Evolutionary conservation across 2,797 vertebrate genomes (phyloP), one percentile per base, ranked within the genome.

Genomic region (Sparidentex hasta): DNA sequence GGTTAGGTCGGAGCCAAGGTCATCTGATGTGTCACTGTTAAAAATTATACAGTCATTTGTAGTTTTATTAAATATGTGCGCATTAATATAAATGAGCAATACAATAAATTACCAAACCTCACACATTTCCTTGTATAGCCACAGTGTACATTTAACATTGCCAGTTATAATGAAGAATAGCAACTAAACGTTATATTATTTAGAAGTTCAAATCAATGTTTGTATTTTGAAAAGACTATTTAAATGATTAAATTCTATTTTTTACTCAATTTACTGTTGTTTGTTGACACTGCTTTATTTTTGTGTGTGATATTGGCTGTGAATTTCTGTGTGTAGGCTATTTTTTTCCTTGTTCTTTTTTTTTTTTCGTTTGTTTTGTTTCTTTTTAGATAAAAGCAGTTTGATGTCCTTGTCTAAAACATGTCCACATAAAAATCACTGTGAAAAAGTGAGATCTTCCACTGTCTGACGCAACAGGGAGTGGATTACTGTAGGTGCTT

Each of bases 221-320:
- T 96, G 94, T 96, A 96, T 95, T 96, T 94, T 92, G 92, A 95
- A 95, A 93, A 93, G 92, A 94, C 92, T 95, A 95, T 95, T 96
- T 96, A 96, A 96, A 95, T 95, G 91, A 96, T 95, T 95, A 95
- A 96, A 96, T 95, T 95, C 94, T 96, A 96, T 96, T 96, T 96
- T 96, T 96, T 96, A 96, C 95, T 95, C 93, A 93, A 95, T 95
- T 95, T 95, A 93, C 90, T 91, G 93, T 95, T 92, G 93, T 95
- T 95, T 94, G 93, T 95, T 95, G 94, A 95, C 94, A 95, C 93
- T 91, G 90, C 86, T 95, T 94, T 94, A 88, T 92, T 91, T 91
- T 91, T 92, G 86, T 94, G 91, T 91, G 93, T 90, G 92, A 90
- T 93, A 89, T 88, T 94, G 87, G 94, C 91, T 94, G 94, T 96